Evolutionary conservation across 2,113 vertebrate genomes (phyloP).

Genomic region (Heptranchias perlo): DNA sequence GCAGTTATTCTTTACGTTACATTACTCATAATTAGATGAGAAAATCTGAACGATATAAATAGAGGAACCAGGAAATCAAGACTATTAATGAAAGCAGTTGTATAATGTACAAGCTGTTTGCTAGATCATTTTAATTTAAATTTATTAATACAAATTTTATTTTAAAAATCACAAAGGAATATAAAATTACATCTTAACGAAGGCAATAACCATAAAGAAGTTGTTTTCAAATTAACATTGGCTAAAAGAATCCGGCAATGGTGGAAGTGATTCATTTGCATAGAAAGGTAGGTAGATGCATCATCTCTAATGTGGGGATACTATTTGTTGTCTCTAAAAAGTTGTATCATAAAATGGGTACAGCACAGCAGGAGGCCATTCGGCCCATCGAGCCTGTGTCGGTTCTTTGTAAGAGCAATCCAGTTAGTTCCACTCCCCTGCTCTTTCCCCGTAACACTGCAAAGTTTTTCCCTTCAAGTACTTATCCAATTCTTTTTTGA

Average conservation of each 20-base stretch:
- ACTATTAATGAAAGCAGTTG: not conserved
- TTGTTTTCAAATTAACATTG: not conserved
- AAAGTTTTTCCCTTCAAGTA: too few relatives aligned
- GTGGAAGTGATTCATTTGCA: not conserved
- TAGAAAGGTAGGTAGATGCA: slow-evolving; percentile 15
- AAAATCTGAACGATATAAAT: not conserved
- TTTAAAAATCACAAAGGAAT: not conserved
- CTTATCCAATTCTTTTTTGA: too few relatives aligned
- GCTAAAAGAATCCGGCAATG: not conserved
- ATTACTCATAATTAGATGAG: not conserved
- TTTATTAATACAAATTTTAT: not conserved
- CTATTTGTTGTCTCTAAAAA: not conserved
- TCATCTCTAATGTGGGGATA: not conserved
- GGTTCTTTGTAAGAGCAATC: too few relatives aligned
- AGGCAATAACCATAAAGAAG: not conserved
- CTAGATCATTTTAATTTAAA: not conserved
- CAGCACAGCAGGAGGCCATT: too few relatives aligned
- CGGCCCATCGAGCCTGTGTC: too few relatives aligned
- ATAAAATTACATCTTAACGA: not conserved
- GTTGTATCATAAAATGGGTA: too few relatives aligned
- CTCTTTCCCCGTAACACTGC: too few relatives aligned
- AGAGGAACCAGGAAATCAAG: not conserved
- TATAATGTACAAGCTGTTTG: not conserved
- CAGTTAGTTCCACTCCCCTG: too few relatives aligned
- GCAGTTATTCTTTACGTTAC: not conserved